Base-by-base conservation (phyloP, 2,113 vertebrate genomes). In the Sander vitreus region DNA sequence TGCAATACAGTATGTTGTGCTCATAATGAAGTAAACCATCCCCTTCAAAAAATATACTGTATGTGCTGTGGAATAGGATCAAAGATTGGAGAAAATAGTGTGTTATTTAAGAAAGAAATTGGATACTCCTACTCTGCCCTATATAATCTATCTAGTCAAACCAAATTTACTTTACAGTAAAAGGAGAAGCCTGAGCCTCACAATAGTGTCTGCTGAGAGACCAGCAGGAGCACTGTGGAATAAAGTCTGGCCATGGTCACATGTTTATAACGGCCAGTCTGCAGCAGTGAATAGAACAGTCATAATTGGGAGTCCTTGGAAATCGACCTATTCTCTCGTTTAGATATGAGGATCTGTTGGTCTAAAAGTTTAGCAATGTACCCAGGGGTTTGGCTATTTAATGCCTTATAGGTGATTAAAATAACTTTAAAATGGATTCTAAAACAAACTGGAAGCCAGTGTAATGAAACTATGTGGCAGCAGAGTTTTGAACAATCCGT, bases 161-260 rank as follows among this genome's bases (percentile, higher is more conserved):
- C n/a, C n/a, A n/a, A n/a, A n/a, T n/a, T 51, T 53, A 14, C 54
- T 79, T 54, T 39, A 39, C 39, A 39, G 39, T 39, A 33, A 23
- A 73, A 73, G 50, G 27, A 69, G 14, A 27, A 73, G 39, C 13
- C 36, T 65, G n/a, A 73, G 50, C 19, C 19, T 65, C 19, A 47
- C 11, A n/a, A 15, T n/a, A 45, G n/a, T 19, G 19, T 33, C 13
- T 51, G 43, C 48, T 45, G 18, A 6, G 27, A 78, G 1, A n/a
- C 23, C 23, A 43, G 10, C 19, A 7, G 23, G 16, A 57, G n/a
- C n/a, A n/a, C n/a, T n/a, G n/a, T n/a, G n/a, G n/a, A n/a, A n/a
- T n/a, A n/a, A 10, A 39, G 39, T 39, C 39, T 39, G 9, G 8
- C 39, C 39, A 39, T 39, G 36, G 36, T 39, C 36, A 39, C 36